Evolutionary conservation across 2,113 vertebrate species (phyloP).

Genomic region (Campylorhamphus procurvoides): DNA sequence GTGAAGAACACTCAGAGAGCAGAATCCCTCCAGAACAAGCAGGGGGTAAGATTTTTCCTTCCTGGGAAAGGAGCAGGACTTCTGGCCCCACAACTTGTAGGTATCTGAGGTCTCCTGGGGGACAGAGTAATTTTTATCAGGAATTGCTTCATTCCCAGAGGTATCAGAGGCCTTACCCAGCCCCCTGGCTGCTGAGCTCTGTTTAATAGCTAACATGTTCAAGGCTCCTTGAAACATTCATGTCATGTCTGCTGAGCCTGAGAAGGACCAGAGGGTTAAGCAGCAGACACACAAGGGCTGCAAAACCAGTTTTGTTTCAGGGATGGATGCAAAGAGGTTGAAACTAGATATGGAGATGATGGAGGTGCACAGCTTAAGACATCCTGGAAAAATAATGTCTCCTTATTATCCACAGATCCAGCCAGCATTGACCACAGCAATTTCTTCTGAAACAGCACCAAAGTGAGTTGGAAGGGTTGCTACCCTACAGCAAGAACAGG

Average conservation of each 20-base stretch:
- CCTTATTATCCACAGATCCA: not conserved
- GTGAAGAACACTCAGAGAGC: not conserved
- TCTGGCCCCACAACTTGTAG: not conserved
- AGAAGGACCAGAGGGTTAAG: not conserved
- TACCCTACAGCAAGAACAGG: not conserved
- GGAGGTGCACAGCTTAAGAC: not conserved
- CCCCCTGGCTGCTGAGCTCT: not conserved
- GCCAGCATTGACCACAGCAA: not conserved
- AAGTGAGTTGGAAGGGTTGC: not conserved
- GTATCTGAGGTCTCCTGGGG: not conserved
- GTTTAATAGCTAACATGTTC: not conserved
- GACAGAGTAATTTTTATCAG: not conserved
- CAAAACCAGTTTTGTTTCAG: not conserved
- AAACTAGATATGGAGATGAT: not conserved
- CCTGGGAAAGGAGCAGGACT: constrained; percentile 33
- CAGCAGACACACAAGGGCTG: not conserved
- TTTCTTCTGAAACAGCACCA: not conserved
- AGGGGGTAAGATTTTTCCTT: constrained; percentile 28
- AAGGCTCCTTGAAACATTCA: not conserved
- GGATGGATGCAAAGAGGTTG: not conserved
- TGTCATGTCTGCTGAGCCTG: not conserved
- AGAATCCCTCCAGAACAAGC: not conserved
- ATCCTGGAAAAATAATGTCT: not conserved
- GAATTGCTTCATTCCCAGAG: not conserved
- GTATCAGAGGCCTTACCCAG: not conserved